Conservation (phyloP, 2,888 invertebrate species). For the Drosophila quinaria region DNA sequence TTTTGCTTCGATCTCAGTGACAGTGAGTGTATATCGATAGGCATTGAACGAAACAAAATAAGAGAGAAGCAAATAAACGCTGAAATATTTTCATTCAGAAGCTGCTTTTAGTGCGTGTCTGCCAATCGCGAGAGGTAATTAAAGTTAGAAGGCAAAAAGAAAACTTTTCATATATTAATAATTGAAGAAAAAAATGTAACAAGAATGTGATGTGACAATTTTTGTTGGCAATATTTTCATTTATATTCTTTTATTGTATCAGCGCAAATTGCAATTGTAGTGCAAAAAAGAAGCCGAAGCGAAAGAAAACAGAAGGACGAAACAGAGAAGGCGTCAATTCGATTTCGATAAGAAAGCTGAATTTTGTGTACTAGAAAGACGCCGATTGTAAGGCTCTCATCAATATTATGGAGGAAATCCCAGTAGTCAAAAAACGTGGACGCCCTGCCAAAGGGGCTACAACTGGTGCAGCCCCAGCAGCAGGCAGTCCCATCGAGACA, state of each 20-base stretch:
- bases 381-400: not conserved
- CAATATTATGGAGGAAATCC: conserved; percentile 56
- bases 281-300: not conserved
- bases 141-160: not conserved
- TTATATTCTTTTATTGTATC: not conserved
- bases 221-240: not conserved
- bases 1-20: conserved; percentile 3
- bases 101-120: conserved; percentile 31
- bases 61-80: conserved; percentile 46
- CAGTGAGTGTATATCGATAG: conserved; percentile 39
- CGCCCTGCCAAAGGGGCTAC: conserved; percentile 53
- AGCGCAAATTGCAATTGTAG: not conserved
- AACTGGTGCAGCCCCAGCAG: conserved; percentile 4
- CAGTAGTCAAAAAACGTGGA: conserved; percentile 59
- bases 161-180: not conserved
- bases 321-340: not conserved
- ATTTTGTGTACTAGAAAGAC: conserved; percentile 6
- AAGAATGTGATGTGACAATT: not conserved
- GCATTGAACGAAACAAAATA: conserved; percentile 12
- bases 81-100: conserved; percentile 48
- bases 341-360: conserved; percentile 1
- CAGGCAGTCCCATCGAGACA: conserved; percentile 39
- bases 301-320: conserved; percentile 1
- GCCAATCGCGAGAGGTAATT: conserved; percentile 29
- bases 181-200: not conserved